These are phyloP conservation scores for Belgica antarctica DNA, from an alignment of 2,888 invertebrate species.

Conservation along the genomic window DNA sequence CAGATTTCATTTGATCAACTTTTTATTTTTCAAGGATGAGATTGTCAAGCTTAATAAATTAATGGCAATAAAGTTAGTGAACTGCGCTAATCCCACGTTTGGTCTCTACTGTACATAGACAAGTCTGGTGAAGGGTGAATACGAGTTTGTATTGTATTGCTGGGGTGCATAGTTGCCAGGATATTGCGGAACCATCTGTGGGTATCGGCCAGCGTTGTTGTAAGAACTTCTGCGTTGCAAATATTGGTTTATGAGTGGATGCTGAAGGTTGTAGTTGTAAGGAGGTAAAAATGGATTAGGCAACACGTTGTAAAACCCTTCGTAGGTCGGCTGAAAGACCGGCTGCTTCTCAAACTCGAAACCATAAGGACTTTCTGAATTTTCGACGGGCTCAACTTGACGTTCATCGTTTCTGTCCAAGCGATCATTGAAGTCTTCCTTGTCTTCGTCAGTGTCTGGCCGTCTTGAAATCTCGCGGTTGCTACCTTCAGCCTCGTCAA, in stretches of 20 bases:
- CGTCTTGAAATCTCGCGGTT: neutral
- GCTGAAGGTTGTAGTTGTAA: neutral
- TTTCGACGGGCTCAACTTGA: slow-evolving; percentile 50
- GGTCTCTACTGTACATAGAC: slow-evolving; percentile 19
- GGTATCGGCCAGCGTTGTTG: neutral
- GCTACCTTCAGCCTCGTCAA: slow-evolving; percentile 4
- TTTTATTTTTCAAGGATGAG: neutral
- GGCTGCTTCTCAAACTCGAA: slow-evolving; percentile 50
- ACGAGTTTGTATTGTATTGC: neutral
- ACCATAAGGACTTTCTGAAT: slow-evolving; percentile 54
- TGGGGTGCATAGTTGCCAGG: neutral
- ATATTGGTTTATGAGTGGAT: slow-evolving; percentile 31
- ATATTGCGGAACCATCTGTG: slow-evolving; percentile 5
- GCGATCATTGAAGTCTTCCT: neutral
- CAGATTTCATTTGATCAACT: no score
- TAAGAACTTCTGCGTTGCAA: slow-evolving; percentile 24
- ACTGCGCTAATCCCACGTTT: neutral
- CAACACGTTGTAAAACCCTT: slow-evolving; percentile 2
- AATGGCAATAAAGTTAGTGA: slow-evolving; percentile 11
- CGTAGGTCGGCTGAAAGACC: slow-evolving; percentile 46
- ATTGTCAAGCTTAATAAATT: slow-evolving; percentile 14
- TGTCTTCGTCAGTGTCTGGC: neutral
- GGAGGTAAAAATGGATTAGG: slow-evolving; percentile 25
- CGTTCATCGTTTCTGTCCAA: slow-evolving; percentile 20
- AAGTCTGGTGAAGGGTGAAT: slow-evolving; percentile 6